These are phyloP conservation scores for Poeciliopsis paucimaculata DNA, from an alignment of 2,797 vertebrate species.

Conservation along the genomic window DNA sequence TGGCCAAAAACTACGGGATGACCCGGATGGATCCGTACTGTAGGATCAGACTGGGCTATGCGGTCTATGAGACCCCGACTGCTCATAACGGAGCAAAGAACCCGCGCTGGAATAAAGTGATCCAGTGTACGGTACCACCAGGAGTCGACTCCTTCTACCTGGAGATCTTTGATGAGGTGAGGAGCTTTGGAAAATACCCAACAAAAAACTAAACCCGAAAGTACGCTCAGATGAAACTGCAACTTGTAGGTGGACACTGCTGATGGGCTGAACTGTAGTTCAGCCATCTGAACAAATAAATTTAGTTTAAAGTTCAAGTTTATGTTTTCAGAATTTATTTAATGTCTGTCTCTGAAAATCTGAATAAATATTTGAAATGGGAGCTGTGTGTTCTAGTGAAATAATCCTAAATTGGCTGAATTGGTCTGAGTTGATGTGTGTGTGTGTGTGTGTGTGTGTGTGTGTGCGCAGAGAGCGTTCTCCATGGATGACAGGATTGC, in stretches of 20 bases:
- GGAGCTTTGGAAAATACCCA: neutral
- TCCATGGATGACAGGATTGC: conserved; percentile 98
- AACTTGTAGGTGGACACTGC: neutral
- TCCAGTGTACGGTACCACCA: conserved; percentile 94
- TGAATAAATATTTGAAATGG: neutral
- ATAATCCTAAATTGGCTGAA: neutral
- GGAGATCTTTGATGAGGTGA: conserved; percentile 98
- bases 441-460: neutral
- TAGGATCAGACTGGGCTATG: conserved; percentile 91
- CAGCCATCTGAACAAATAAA: neutral
- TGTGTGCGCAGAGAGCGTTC: conserved; percentile 87
- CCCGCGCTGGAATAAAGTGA: conserved; percentile 97
- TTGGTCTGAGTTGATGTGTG: neutral
- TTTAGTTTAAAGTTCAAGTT: neutral
- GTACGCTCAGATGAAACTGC: neutral
- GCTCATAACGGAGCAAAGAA: conserved; percentile 98
- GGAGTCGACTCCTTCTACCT: conserved; percentile 97
- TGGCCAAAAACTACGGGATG: conserved; percentile 98
- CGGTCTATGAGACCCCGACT: conserved; percentile 95
- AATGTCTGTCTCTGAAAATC: neutral
- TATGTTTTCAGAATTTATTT: neutral
- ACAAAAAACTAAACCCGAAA: neutral
- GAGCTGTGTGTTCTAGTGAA: neutral
- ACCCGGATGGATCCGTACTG: conserved; percentile 98
- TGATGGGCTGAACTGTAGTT: neutral